phyloP scores from a whole-genome alignment of 2,797 vertebrate species.

The Salmo trutta region DNA sequence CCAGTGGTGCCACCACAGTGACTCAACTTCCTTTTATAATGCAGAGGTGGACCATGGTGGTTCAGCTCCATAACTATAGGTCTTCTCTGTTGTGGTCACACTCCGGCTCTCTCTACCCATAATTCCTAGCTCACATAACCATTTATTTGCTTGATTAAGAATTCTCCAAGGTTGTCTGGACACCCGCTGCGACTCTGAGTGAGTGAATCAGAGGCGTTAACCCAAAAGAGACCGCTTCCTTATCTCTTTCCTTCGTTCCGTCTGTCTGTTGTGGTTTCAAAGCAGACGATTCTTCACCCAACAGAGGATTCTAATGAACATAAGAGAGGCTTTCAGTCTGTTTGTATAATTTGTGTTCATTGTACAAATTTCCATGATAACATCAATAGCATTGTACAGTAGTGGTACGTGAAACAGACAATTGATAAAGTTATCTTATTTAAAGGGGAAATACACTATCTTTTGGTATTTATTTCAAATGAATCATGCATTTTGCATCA shows the following conservation, averaged over 20 bases:
- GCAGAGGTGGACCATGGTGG: background rate
- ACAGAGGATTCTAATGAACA: background rate
- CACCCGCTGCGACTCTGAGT: background rate
- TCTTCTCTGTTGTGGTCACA: background rate
- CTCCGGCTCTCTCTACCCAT: background rate
- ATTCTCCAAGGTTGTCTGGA: background rate
- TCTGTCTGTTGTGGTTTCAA: background rate
- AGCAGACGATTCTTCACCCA: background rate
- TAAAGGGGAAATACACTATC: no score
- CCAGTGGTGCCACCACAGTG: no score
- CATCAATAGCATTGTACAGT: background rate
- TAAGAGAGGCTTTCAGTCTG: background rate
- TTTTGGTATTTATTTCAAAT: no score
- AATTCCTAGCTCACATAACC: background rate
- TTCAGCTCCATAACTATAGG: background rate
- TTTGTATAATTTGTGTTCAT: background rate
- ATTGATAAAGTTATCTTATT: no score
- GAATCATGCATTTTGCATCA: no score
- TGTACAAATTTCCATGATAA: background rate
- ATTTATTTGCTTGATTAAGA: background rate
- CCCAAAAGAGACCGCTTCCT: background rate
- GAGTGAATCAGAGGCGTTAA: background rate
- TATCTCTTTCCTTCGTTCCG: background rate
- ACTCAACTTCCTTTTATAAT: no score
- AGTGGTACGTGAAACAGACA: background rate